Percentiles rank a stretch among this genome's conserved stretches.
Evolutionary conservation across 2,888 invertebrate species (phyloP).

Genomic region (Agrypnus murinus): DNA sequence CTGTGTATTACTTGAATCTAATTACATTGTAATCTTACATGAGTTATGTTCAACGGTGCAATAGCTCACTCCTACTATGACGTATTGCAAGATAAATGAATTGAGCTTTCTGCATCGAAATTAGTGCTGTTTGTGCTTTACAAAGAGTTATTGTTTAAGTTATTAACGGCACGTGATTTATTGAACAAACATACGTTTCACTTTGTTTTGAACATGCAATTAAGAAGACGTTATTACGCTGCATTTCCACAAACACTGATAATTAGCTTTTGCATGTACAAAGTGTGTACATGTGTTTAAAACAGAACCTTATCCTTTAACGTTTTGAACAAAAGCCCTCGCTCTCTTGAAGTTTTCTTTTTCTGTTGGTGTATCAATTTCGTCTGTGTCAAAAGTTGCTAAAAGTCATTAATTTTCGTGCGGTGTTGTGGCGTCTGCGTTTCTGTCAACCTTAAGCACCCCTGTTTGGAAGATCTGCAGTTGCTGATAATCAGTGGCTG

Average conservation of each 20-base stretch:
- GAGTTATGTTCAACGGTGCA: slow-evolving; percentile 51
- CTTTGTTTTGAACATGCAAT: slow-evolving; percentile 11
- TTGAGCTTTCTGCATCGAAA: slow-evolving; percentile 41
- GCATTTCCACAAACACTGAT: not conserved
- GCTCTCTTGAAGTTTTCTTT: not conserved
- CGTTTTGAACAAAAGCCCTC: too few relatives aligned
- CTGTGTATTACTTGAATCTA: slow-evolving; percentile 58
- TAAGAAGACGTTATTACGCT: slow-evolving; percentile 12
- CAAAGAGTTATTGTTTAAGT: slow-evolving; percentile 40
- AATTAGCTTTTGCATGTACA: not conserved
- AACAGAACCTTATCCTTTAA: too few relatives aligned
- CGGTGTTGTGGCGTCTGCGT: slow-evolving; percentile 12
- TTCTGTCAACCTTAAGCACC: slow-evolving; percentile 18
- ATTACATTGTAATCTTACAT: slow-evolving; percentile 58
- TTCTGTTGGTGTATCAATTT: not conserved
- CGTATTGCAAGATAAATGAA: slow-evolving; percentile 44
- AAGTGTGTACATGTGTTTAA: not conserved
- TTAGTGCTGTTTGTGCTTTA: slow-evolving; percentile 41
- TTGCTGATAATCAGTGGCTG: slow-evolving; percentile 31
- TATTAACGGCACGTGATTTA: slow-evolving; percentile 38
- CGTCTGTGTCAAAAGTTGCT: not conserved
- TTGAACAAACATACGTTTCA: slow-evolving; percentile 20
- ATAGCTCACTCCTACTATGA: slow-evolving; percentile 45
- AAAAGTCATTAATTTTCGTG: slow-evolving; percentile 13
- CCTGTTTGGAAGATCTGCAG: slow-evolving; percentile 31